Evolutionary conservation across 92 coral and sea anemone genomes (phyloP).

Genomic region (Paramuricea clavata): DNA sequence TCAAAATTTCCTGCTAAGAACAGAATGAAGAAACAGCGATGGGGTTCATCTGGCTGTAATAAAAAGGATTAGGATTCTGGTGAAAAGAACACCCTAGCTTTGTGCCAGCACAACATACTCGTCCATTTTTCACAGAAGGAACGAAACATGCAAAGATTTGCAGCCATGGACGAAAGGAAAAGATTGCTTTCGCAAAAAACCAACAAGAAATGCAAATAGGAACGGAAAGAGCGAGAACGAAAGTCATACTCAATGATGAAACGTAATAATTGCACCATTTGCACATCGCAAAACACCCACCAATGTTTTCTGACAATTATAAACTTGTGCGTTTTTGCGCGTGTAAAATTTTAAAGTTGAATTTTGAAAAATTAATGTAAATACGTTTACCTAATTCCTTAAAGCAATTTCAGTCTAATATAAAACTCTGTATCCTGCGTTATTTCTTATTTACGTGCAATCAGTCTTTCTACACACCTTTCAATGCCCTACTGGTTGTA

Average conservation of each 20-base stretch:
- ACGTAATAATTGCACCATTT: not conserved
- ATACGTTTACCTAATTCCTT: not conserved
- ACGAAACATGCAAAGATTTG: not conserved
- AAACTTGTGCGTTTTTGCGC: too few relatives aligned
- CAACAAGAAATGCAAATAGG: not conserved
- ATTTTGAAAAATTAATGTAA: too few relatives aligned
- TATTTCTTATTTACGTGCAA: too few relatives aligned
- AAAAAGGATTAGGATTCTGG: not conserved
- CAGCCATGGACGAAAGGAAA: not conserved
- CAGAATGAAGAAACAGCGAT: too few relatives aligned
- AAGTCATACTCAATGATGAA: too few relatives aligned
- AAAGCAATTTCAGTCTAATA: not conserved
- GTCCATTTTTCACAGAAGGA: not conserved
- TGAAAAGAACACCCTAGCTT: not conserved
- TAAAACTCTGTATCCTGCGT: not conserved
- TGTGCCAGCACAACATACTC: not conserved
- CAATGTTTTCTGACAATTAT: too few relatives aligned
- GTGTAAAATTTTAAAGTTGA: too few relatives aligned
- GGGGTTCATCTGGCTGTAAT: not conserved
- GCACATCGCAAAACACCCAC: not conserved
- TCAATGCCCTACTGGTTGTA: too few relatives aligned
- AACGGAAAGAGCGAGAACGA: not conserved
- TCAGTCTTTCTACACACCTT: too few relatives aligned
- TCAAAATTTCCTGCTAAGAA: not conserved
- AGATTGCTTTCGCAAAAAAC: not conserved